A percentile compares a stretch with the other conserved stretches of the same genome.
phyloP scores from a whole-genome alignment of 2,797 vertebrate genomes.

The Acipenser transmontanus region DNA sequence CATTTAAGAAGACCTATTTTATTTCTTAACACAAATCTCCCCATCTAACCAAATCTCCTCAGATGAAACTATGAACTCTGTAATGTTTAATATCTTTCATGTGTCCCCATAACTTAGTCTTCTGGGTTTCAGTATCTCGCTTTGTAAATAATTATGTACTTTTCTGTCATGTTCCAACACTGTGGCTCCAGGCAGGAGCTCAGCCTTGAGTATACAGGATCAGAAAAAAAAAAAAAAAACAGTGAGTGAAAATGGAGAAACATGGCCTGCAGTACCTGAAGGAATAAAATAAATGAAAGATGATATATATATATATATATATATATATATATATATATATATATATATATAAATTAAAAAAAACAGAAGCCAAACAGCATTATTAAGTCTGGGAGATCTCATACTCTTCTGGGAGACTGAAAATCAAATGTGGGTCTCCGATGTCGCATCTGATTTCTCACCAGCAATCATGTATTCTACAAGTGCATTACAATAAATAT shows the following conservation, averaged over 20 bases:
- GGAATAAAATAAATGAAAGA: slow-evolving; percentile 72
- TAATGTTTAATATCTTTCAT: slow-evolving; percentile 44
- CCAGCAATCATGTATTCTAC: slow-evolving; percentile 26
- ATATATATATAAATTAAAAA: slow-evolving; percentile 40
- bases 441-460: slow-evolving; percentile 55
- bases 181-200: slow-evolving; percentile 65
- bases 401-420: slow-evolving; percentile 48
- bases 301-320: slow-evolving; percentile 9
- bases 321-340: too few relatives aligned
- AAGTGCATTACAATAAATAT: slow-evolving; percentile 8
- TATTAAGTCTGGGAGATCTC: slow-evolving; percentile 63
- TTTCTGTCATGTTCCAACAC: slow-evolving; percentile 67
- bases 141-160: slow-evolving; percentile 69
- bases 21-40: too few relatives aligned
- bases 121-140: slow-evolving; percentile 46
- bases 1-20: too few relatives aligned
- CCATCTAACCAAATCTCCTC: slow-evolving; percentile 27
- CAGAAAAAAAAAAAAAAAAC: slow-evolving; percentile 45
- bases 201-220: slow-evolving; percentile 58
- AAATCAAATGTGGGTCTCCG: slow-evolving; percentile 62
- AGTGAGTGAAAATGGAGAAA: slow-evolving; percentile 60
- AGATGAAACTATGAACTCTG: slow-evolving; percentile 39
- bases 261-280: slow-evolving; percentile 64
- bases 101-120: slow-evolving; percentile 50
- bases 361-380: slow-evolving; percentile 67